These are phyloP conservation scores for Nebria salina DNA, from an alignment of 2,888 invertebrate genomes.

Conservation along the genomic window DNA sequence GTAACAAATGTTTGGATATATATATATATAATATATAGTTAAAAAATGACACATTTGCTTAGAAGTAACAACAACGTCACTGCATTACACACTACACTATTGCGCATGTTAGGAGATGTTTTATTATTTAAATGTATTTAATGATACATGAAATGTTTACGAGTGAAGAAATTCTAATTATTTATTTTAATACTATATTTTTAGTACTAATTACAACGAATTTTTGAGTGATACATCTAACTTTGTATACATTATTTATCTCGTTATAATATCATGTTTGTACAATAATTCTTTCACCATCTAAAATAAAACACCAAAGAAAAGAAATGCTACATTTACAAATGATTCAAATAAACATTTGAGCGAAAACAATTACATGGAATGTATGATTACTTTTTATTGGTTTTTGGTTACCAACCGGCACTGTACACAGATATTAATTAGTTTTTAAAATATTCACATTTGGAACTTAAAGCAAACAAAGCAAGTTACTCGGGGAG, in stretches of 20 bases:
- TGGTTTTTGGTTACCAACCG: constrained; percentile 1
- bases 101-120: no score
- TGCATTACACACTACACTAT: no score
- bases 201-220: constrained; percentile 26
- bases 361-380: constrained; percentile 1
- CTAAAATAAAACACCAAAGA: constrained; percentile 10
- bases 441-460: neutral
- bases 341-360: neutral
- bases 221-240: constrained; percentile 7
- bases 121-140: no score
- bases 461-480: constrained; percentile 1
- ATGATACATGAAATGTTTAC: neutral
- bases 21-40: no score
- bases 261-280: constrained; percentile 4
- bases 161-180: neutral
- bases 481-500: neutral
- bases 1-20: no score
- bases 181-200: constrained; percentile 8
- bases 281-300: constrained; percentile 35
- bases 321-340: neutral
- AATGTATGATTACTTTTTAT: neutral
- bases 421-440: neutral
- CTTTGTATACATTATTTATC: neutral
- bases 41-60: no score
- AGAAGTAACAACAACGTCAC: no score